phyloP scores from a whole-genome alignment of 2,113 vertebrate genomes.

The Pteronura brasiliensis region DNA sequence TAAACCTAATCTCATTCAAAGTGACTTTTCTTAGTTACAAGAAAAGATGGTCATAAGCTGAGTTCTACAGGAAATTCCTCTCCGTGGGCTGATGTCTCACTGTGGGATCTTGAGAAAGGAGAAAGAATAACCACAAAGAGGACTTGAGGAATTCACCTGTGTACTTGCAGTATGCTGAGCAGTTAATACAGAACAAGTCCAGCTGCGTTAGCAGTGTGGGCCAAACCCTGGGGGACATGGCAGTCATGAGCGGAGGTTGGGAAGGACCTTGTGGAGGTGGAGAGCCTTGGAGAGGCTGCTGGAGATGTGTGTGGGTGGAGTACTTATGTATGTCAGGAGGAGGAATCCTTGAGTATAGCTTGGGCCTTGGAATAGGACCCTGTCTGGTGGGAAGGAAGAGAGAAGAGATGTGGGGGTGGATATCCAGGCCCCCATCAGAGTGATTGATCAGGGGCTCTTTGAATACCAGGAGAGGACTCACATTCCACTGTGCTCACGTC shows the following conservation, averaged over 20 bases:
- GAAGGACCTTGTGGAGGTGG: neutral
- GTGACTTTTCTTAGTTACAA: neutral
- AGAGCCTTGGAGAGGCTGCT: neutral
- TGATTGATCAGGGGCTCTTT: neutral
- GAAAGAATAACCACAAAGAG: neutral
- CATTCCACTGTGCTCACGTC: neutral
- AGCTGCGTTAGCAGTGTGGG: neutral
- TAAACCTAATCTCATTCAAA: neutral
- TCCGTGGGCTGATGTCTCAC: neutral
- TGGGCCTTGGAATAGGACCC: neutral
- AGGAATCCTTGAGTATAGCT: neutral
- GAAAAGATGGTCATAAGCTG: neutral
- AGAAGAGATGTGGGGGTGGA: neutral
- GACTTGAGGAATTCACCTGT: neutral
- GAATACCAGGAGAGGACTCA: neutral
- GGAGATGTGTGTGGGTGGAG: neutral
- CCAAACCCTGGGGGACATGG: fast-evolving
- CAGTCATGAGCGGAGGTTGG: neutral
- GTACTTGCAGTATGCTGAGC: fast-evolving
- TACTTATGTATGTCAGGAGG: neutral
- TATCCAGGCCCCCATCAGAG: neutral
- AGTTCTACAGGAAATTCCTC: neutral
- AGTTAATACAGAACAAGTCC: no score
- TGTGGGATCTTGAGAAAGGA: neutral
- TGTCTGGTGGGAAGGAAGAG: neutral